Conservation (phyloP, 2,797 vertebrate genomes). For the Echiichthys vipera region DNA sequence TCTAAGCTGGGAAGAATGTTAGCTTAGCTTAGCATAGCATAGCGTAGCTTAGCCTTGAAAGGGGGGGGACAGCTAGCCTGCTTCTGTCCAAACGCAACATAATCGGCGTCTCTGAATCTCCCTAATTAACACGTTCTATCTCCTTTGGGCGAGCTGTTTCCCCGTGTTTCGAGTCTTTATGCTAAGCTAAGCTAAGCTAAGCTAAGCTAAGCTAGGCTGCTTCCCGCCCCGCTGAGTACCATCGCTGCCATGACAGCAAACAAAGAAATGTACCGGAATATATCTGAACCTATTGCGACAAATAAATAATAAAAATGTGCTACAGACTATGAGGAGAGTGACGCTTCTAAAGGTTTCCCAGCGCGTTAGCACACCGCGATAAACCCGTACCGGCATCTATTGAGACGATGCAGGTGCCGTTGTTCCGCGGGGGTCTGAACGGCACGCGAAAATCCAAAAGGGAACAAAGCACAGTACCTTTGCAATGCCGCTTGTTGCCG, state of each 20-base stretch:
- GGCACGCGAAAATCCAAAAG: constrained; percentile 1
- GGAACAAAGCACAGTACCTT: constrained; percentile 7
- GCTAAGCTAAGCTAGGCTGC: no score
- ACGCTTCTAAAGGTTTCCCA: constrained; percentile 29
- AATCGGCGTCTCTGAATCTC: neutral
- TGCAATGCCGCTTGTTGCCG: constrained; percentile 25
- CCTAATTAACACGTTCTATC: no score
- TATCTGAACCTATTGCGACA: constrained; percentile 45
- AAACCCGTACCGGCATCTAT: constrained; percentile 16
- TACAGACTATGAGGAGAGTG: constrained; percentile 31
- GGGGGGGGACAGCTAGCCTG: neutral
- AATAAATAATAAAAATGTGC: constrained; percentile 66
- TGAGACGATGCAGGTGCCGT: neutral
- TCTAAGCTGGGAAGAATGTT: no score
- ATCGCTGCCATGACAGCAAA: constrained; percentile 11
- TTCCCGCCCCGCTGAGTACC: constrained; percentile 41
- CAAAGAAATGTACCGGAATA: constrained; percentile 43
- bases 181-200: no score
- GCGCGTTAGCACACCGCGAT: neutral
- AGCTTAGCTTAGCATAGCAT: no score
- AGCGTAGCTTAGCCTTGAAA: no score
- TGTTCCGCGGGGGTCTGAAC: neutral
- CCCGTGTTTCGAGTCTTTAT: no score
- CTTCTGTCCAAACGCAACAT: neutral
- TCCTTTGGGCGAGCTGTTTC: no score